Evolutionary conservation across 2,888 invertebrate genomes (phyloP).

Genomic region (Cerastis leucographa): DNA sequence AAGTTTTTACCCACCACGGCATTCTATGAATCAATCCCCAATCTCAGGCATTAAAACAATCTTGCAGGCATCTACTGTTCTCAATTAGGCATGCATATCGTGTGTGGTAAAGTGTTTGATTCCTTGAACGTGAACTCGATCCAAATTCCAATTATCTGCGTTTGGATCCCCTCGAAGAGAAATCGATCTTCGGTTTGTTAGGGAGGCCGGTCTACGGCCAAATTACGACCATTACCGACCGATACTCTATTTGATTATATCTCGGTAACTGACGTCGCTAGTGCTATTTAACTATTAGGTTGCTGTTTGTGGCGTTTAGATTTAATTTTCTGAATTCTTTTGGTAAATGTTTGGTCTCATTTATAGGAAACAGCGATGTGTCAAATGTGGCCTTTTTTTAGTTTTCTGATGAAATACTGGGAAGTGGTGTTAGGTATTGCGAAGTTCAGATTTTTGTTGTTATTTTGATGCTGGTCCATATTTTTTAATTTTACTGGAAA

Average conservation of each 20-base stretch:
- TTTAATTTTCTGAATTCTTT: slow-evolving; percentile 17
- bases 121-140: slow-evolving; percentile 71
- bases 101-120: slow-evolving; percentile 66
- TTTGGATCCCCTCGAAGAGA: slow-evolving; percentile 68
- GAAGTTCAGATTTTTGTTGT: background rate
- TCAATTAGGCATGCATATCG: slow-evolving; percentile 67
- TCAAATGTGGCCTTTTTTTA: background rate
- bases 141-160: slow-evolving; percentile 75
- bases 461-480: background rate
- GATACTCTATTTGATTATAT: slow-evolving; percentile 65
- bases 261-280: slow-evolving; percentile 38
- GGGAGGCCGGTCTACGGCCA: slow-evolving; percentile 52
- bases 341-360: background rate
- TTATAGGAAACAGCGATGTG: background rate
- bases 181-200: slow-evolving; percentile 74
- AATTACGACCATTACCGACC: slow-evolving; percentile 64
- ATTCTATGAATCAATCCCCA: background rate
- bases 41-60: slow-evolving; percentile 37
- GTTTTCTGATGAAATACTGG: background rate
- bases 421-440: background rate
- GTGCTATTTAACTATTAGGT: slow-evolving; percentile 34
- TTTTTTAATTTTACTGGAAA: background rate
- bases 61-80: slow-evolving; percentile 58
- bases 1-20: too few relatives aligned
- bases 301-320: slow-evolving; percentile 6